A percentile compares a stretch with the other conserved stretches of the same genome.
These are phyloP conservation scores for Keiferia lycopersicella DNA, from an alignment of 2,888 invertebrate genomes.

Conservation along the genomic window DNA sequence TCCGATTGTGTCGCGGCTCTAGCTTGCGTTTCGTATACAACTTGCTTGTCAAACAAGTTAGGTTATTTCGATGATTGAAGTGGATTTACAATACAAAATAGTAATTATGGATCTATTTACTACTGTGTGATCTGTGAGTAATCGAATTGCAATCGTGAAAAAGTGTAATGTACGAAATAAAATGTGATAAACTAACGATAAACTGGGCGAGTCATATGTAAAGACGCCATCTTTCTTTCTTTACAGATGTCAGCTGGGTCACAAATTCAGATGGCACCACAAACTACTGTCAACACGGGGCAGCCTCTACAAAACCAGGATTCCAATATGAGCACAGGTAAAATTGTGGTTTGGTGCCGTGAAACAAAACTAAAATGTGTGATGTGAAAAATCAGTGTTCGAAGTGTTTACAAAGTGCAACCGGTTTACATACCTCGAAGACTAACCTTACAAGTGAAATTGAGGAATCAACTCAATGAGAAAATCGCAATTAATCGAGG, in stretches of 20 bases:
- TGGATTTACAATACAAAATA: constrained; percentile 49
- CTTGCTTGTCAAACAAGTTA: constrained; percentile 81
- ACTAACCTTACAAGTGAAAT: constrained; percentile 56
- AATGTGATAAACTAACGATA: not conserved
- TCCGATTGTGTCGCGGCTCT: constrained; percentile 78
- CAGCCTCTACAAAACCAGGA: constrained; percentile 96
- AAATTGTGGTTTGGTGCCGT: constrained; percentile 72
- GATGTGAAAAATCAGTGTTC: constrained; percentile 62
- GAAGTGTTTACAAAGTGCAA: constrained; percentile 64
- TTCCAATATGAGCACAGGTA: constrained; percentile 98
- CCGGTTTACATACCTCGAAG: constrained; percentile 46
- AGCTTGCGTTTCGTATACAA: constrained; percentile 75
- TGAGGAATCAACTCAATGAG: constrained; percentile 48
- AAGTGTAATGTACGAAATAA: constrained; percentile 31
- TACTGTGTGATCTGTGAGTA: constrained; percentile 57
- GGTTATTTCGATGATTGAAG: constrained; percentile 67
- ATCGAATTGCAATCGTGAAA: constrained; percentile 38
- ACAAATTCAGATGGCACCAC: constrained; percentile 98
- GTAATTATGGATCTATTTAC: constrained; percentile 50
- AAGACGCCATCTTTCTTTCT: constrained; percentile 82
- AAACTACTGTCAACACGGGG: constrained; percentile 91
- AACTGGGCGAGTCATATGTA: constrained; percentile 76
- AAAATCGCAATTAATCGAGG: constrained; percentile 64
- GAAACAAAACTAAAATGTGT: constrained; percentile 41
- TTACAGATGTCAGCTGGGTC: constrained; percentile 97